Evolutionary conservation across 2,888 invertebrate genomes (phyloP).

Genomic region (Spialia ferax): DNA sequence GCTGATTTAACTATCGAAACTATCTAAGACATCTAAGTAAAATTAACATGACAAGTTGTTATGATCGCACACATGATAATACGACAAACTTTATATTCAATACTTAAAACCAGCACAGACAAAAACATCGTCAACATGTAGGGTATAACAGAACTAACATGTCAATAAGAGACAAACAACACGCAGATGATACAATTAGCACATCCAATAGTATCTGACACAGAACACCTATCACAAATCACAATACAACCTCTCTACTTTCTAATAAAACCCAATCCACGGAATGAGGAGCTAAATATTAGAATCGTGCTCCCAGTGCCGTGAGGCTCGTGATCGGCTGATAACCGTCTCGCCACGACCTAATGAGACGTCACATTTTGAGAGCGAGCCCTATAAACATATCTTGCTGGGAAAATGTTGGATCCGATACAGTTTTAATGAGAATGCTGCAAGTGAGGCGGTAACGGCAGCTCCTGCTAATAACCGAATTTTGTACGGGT

Average conservation of each 20-base stretch:
- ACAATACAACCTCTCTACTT: slow-evolving; percentile 23
- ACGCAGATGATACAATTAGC: slow-evolving; percentile 10
- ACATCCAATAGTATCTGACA: slow-evolving; percentile 17
- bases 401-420: not conserved
- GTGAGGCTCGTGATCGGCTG: slow-evolving; percentile 47
- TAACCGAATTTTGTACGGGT: not conserved
- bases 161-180: not conserved
- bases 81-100: not conserved
- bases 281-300: slow-evolving; percentile 39
- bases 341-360: slow-evolving; percentile 46
- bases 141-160: not conserved
- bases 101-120: not conserved
- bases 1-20: no score
- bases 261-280: slow-evolving; percentile 36
- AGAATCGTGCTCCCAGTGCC: slow-evolving; percentile 37
- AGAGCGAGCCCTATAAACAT: slow-evolving; percentile 32
- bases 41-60: not conserved
- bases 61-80: not conserved
- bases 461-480: not conserved
- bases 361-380: slow-evolving; percentile 43
- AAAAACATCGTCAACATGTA: not conserved
- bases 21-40: no score
- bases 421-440: slow-evolving; percentile 1
- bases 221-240: slow-evolving; percentile 17
- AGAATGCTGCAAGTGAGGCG: not conserved